A percentile compares a stretch with the other conserved stretches of the same genome.
Conservation (phyloP, 2,797 vertebrate genomes). For the Graptemys geographica region DNA sequence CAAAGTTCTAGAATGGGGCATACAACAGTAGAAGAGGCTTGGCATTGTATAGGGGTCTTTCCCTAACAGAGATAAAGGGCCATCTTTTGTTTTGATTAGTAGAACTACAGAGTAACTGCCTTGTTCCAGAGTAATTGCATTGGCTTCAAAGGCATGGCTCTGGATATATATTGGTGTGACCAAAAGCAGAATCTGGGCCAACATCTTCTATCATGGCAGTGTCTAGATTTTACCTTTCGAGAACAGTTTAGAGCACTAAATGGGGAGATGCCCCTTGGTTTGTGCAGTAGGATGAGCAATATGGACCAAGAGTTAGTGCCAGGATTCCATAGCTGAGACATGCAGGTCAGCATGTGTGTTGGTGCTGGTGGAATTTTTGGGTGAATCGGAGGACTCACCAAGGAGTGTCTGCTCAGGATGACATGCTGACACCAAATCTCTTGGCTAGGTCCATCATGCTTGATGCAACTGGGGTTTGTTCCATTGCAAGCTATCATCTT, state of each 20-base stretch:
- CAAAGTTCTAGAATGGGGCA: background rate
- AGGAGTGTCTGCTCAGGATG: background rate
- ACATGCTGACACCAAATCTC: rapidly evolving
- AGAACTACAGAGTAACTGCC: background rate
- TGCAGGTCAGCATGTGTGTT: background rate
- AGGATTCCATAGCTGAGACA: background rate
- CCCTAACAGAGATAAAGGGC: rapidly evolving
- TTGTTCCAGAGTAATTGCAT: background rate
- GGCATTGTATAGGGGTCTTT: rapidly evolving
- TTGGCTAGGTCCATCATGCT: background rate
- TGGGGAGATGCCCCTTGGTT: background rate
- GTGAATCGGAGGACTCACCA: background rate
- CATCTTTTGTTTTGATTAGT: constrained; percentile 16
- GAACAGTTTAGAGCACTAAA: background rate
- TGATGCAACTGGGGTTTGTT: rapidly evolving
- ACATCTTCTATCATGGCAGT: background rate
- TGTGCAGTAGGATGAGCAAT: background rate
- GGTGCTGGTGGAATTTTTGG: background rate
- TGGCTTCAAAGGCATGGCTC: constrained; percentile 27
- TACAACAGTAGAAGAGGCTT: background rate
- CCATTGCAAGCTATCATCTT: background rate
- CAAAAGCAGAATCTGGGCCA: background rate
- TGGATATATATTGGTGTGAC: background rate
- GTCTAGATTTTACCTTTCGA: background rate
- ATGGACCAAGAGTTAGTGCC: background rate